Evolutionary conservation across 2,797 vertebrate genomes (phyloP), one percentile per base, ranked within the genome.

Genomic region (Cichlasoma orientale): DNA sequence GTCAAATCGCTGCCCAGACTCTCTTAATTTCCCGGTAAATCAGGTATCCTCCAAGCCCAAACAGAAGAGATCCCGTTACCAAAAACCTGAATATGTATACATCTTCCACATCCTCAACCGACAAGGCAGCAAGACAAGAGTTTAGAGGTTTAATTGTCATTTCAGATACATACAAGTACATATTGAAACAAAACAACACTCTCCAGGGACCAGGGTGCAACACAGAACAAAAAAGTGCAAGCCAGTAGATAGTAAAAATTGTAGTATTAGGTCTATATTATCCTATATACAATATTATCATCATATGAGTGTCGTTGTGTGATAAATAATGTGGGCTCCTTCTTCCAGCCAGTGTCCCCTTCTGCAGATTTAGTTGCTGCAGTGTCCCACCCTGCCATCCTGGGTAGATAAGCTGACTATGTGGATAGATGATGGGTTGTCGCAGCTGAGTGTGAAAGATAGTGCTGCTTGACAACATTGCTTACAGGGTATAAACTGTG

Each of bases 371-470:
- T 50, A 57, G 23, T 44, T 21, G 12, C 74, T 47, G 23, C 69
- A 52, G 57, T 25, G 76, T 69, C 70, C 68, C 52, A 8, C 69
- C 41, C 57, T 21, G 36, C 52, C 58, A 73, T 38, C 63, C 77
- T 66, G 41, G 50, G 56, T 41, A 47, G 74, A 85, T 88, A 80
- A 84, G 59, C 80, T 71, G 75, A 78, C 78, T 81, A 80, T 75
- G 81, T 85, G 85, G 83, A 82, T 87, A 75, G 82, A 77, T 89
- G 92, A 93, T 88, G 72, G 84, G 78, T 90, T 90, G 85, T 82
- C 91, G 89, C 91, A 89, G 91, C 92, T 93, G 91, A 90, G 82
- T 74, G 69, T 83, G 83, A 77, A 81, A 90, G 93, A 93, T 94
- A 92, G 92, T 82, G 58, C 68, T 83, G 77, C 83, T 86, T 86